These are phyloP conservation scores for Gulo gulo DNA, from an alignment of 2,113 vertebrate species.

Conservation along the genomic window DNA sequence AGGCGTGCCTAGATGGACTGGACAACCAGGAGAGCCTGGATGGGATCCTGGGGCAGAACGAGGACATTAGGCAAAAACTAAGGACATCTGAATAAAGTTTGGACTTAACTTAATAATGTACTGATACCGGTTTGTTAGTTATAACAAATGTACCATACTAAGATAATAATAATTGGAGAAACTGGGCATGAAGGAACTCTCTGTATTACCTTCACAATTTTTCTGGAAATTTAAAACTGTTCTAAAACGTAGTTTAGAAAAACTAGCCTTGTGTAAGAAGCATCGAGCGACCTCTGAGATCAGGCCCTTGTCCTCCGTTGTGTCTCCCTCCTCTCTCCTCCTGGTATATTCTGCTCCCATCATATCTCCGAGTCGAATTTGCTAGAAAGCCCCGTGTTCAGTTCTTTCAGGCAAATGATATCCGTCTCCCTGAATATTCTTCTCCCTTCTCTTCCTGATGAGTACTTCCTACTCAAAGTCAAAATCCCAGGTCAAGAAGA, in stretches of 20 bases:
- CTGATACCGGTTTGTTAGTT: not conserved
- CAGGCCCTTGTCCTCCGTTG: not conserved
- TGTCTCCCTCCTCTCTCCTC: not conserved
- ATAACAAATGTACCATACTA: not conserved
- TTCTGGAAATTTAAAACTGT: slow-evolving; percentile 6
- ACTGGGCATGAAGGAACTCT: not conserved
- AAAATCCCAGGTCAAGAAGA: not conserved
- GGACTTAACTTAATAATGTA: not conserved
- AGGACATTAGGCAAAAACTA: not conserved
- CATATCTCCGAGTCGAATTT: not conserved
- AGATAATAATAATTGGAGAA: not conserved
- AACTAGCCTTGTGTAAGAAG: not conserved
- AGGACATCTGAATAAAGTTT: not conserved
- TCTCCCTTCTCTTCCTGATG: not conserved
- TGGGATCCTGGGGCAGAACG: not conserved
- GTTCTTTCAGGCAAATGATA: not conserved
- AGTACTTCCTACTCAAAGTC: not conserved
- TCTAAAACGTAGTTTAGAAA: not conserved
- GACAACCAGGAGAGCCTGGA: not conserved
- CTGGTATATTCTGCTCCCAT: not conserved
- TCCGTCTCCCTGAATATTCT: not conserved
- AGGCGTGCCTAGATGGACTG: not conserved
- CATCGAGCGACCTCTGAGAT: not conserved
- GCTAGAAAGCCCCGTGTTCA: not conserved
- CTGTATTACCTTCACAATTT: not conserved